These are phyloP conservation scores for Enteromius trimaculatus DNA, from an alignment of 2,797 vertebrate genomes.

Conservation along the genomic window DNA sequence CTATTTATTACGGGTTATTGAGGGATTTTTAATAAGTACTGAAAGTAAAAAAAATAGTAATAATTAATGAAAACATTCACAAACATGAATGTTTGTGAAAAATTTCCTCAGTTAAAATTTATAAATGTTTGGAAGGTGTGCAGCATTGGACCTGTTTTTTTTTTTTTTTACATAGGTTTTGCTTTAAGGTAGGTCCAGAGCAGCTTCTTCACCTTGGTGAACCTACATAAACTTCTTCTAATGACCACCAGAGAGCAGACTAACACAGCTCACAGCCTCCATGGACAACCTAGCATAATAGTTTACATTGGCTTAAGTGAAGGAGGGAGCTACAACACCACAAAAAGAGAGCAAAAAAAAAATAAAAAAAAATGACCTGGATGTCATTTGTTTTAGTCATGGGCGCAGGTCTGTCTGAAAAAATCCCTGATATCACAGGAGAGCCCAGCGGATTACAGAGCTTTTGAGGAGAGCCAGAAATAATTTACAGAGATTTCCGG, in stretches of 20 bases:
- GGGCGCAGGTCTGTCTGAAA: constrained; percentile 41
- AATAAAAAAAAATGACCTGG: neutral
- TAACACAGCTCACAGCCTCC: constrained; percentile 66
- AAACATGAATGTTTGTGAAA: too few species aligned
- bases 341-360: neutral
- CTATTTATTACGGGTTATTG: neutral
- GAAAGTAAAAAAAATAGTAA: too few species aligned
- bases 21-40: too few species aligned
- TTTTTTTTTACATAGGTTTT: neutral
- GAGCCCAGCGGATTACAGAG: constrained; percentile 30
- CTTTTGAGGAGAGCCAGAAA: constrained; percentile 7
- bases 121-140: neutral
- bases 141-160: neutral
- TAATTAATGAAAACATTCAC: too few species aligned
- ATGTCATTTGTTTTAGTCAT: constrained; percentile 32
- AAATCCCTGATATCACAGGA: constrained; percentile 37
- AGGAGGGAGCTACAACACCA: neutral
- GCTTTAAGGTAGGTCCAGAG: neutral
- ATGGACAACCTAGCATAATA: neutral
- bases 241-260: constrained; percentile 73
- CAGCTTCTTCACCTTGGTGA: neutral
- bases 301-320: neutral
- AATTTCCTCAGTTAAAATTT: neutral
- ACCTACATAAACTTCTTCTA: neutral
- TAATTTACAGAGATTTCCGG: constrained; percentile 13